Evolutionary conservation across 2,888 invertebrate genomes (phyloP), one percentile per base, ranked within the genome.

Genomic region (Litoditis marina): DNA sequence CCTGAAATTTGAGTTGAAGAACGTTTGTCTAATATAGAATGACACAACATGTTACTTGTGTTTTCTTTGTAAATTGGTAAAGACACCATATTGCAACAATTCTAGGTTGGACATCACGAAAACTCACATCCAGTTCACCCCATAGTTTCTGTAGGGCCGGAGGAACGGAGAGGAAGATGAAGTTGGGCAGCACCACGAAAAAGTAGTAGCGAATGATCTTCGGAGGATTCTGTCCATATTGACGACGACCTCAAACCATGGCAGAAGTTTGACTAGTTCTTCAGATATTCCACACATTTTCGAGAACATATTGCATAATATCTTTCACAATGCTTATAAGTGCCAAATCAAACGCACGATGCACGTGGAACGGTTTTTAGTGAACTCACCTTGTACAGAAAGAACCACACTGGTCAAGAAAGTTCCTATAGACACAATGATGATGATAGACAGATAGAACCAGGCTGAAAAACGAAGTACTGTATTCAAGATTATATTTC

Each of bases 381-480:
- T n/a, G n/a, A n/a, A n/a, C n/a, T 36, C 49, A 56, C 77, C 78
- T 65, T 81, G 81, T 16, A 81, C 77, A 27, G 73, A 74, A 31
- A 81, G 70, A 22, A 81, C 79, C 25, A 81, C 77, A 44, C 74
- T 74, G 7, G 81, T 81, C 0, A 81, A 67, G 63, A 81, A 80
- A 13, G 81, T 81, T 53, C 81, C 81, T 31, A 81, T 80, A 11
- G 79, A 79, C 30, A 79, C 75, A 19, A 78, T 76, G 32, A 79
- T 74, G 56, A 80, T 80, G 53, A 80, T 80, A 5, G 78, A 78
- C 27, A 80, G 65, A 61, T 80, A 80, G 70, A 80, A 80, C 80
- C 80, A 79, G 3, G 79, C 79, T 69, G 64, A 59, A 67, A 63
- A 28, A n/a, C n/a, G n/a, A n/a, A n/a, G n/a, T n/a, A n/a, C n/a